Base-by-base conservation (phyloP, 2,113 vertebrate genomes). In the Calidris pygmaea region DNA sequence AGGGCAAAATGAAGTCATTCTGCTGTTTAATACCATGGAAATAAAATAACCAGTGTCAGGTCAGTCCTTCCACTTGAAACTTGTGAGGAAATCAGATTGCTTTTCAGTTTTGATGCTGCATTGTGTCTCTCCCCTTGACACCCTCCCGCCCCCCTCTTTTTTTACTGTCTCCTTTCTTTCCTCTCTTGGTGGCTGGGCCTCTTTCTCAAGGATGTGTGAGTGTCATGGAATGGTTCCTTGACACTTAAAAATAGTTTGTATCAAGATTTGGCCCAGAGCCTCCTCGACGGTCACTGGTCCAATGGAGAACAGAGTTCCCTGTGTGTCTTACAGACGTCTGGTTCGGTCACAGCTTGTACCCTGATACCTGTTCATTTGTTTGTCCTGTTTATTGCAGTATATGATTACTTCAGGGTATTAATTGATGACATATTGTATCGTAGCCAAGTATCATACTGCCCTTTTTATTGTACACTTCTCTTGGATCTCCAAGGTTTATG, bases 101-200 rank as follows among this genome's bases (percentile, higher is more conserved):
- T 92, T 85, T 91, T 65, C 43, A 32, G 45, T 85, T 92, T 78
- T 86, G 24, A 37, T 65, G 15, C 6, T 58, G 23, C 27, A 9
- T 55, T 89, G 53, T 79, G 30, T 71, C 15, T 30, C 14, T 6
- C 1, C 15, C 3, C 8, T 23, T 23, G 47, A 22, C 45, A 47
- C 45, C 8, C 1, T 15, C 3, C 7, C 9, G 14, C 3, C 2
- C 2, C 8, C 5, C 6, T 41, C 16, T 21, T 53, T 63, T 20
- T 29, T 52, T 55, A 35, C 48, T 87, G 87, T 93, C 82, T 96
- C 73, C 53, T 62, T 85, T 79, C 65, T 96, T 95, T 96, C 94
- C 80, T 94, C 65, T 88, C 10, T 27, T 71, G 39, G 21, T 90
- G 83, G 35, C 85, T 81, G 41, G 20, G 6, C 67, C 87, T 67